Evolutionary conservation across 2,797 vertebrate genomes (phyloP).

Genomic region (Acrossocheilus fasciatus): DNA sequence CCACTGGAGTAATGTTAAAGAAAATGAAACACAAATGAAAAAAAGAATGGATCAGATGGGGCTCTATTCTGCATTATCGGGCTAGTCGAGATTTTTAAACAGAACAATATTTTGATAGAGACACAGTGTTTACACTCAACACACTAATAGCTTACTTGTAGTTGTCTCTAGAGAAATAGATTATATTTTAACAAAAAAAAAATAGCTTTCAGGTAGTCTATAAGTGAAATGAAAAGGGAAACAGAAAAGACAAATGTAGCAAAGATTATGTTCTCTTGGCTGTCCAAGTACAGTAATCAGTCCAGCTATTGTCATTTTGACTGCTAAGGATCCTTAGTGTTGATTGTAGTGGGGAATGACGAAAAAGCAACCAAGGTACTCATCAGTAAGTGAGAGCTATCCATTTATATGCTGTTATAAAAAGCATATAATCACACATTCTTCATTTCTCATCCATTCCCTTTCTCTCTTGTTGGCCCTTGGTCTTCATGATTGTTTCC

Average conservation of each 20-base stretch:
- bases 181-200: background rate
- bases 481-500: slow-evolving; percentile 18
- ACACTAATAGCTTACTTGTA: background rate
- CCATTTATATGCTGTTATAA: slow-evolving; percentile 12
- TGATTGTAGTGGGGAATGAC: slow-evolving; percentile 49
- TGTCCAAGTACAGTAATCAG: slow-evolving; percentile 46
- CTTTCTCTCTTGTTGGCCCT: background rate
- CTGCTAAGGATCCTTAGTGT: slow-evolving; percentile 18
- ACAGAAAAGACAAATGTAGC: slow-evolving; percentile 15
- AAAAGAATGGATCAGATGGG: background rate
- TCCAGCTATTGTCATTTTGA: slow-evolving; percentile 19
- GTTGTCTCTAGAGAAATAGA: background rate
- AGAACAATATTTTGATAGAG: background rate
- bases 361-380: slow-evolving; percentile 24
- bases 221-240: background rate
- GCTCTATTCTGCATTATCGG: background rate
- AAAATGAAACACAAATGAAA: background rate
- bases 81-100: background rate
- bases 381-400: slow-evolving; percentile 38
- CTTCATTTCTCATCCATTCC: background rate
- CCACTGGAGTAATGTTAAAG: background rate
- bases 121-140: background rate
- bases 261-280: slow-evolving; percentile 8
- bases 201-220: slow-evolving; percentile 50
- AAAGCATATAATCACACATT: background rate